Percentiles rank a stretch among this genome's conserved stretches.
Evolutionary conservation across 2,113 vertebrate genomes (phyloP).

Genomic region (Otocyon megalotis): DNA sequence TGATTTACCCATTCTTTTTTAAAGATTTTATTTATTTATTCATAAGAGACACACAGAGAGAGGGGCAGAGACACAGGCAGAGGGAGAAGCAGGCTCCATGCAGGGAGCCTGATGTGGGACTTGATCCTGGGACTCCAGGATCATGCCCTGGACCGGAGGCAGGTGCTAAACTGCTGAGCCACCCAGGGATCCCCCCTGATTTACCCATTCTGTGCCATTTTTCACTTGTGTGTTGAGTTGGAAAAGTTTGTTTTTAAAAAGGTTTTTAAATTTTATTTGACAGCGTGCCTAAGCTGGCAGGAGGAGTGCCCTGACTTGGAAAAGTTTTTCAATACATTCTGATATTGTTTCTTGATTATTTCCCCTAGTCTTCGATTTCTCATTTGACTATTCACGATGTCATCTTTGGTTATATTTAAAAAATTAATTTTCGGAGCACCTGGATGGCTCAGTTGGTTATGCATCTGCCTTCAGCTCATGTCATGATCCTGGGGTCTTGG

Average conservation of each 20-base stretch:
- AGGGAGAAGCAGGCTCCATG: too few relatives aligned
- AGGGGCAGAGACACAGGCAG: too few relatives aligned
- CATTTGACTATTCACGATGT: neutral
- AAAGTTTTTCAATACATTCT: constrained; percentile 17
- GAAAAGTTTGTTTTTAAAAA: neutral
- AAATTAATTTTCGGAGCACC: neutral
- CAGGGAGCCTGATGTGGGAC: too few relatives aligned
- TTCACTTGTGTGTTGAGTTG: neutral
- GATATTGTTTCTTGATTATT: neutral
- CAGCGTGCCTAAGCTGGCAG: too few relatives aligned
- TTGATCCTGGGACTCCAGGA: too few relatives aligned
- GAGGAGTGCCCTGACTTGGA: neutral
- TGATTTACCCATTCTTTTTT: neutral
- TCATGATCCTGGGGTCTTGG: neutral
- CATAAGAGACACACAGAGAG: too few relatives aligned
- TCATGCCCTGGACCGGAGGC: too few relatives aligned
- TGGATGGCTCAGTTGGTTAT: neutral
- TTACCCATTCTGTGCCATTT: neutral
- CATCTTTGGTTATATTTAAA: constrained; percentile 16
- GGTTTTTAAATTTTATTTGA: too few relatives aligned
- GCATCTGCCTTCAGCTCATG: neutral
- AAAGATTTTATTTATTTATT: too few relatives aligned
- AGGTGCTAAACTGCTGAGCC: too few relatives aligned
- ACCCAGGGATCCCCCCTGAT: neutral
- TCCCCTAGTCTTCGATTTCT: neutral